phyloP scores from a whole-genome alignment of 1,140 invertebrate species.

The Muscidifurax raptorellus region DNA sequence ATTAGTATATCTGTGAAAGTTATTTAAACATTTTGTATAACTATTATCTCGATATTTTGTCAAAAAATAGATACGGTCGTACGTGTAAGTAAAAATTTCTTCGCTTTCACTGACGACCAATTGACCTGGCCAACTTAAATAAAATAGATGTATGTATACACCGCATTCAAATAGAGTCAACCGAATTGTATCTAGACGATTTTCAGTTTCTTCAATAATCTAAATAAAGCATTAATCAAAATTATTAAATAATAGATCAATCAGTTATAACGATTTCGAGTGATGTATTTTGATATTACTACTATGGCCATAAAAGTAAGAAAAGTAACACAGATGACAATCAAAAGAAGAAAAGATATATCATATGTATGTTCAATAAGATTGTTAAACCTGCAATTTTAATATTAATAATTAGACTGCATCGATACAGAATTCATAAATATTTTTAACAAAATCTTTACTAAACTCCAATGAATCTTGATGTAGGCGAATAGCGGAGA shows the following conservation, averaged over 20 bases:
- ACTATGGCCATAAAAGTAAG: neutral
- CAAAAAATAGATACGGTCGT: neutral
- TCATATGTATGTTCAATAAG: neutral
- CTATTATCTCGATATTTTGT: neutral
- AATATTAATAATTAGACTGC: neutral
- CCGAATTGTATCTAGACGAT: neutral
- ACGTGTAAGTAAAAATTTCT: neutral
- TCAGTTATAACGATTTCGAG: neutral
- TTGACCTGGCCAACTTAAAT: constrained; percentile 10
- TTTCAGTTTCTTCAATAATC: neutral
- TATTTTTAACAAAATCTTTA: neutral
- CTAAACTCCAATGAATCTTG: constrained; percentile 5
- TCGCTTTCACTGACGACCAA: neutral
- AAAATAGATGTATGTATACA: neutral
- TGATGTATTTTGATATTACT: neutral
- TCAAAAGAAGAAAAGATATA: neutral
- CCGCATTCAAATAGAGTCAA: neutral
- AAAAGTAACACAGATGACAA: neutral
- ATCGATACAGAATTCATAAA: no score
- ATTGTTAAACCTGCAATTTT: neutral
- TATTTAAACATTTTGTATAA: neutral
- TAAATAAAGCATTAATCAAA: neutral
- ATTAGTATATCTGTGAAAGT: neutral
- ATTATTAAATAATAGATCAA: neutral
- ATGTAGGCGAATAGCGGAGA: constrained; percentile 3